Evolutionary conservation across 2,888 invertebrate genomes (phyloP).

Genomic region (Mystacides longicornis): DNA sequence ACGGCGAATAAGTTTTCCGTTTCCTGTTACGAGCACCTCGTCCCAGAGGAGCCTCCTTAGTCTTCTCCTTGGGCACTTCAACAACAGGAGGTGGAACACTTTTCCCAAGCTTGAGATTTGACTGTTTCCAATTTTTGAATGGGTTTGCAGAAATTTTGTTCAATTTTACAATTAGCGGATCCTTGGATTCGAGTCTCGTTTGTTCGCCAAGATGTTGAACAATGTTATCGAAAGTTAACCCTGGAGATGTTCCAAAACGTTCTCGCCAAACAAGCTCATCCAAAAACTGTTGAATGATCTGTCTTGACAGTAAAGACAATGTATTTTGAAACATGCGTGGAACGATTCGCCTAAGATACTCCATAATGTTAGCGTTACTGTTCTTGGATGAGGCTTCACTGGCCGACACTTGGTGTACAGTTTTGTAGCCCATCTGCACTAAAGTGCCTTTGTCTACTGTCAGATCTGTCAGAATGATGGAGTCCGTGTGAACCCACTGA

Average conservation of each 20-base stretch:
- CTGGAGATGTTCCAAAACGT: conserved; percentile 69
- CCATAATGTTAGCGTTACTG: conserved; percentile 75
- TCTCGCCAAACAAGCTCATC: conserved; percentile 88
- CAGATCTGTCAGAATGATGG: conserved; percentile 71
- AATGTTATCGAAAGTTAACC: conserved; percentile 74
- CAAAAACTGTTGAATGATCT: conserved; percentile 84
- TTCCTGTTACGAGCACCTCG: conserved; percentile 44
- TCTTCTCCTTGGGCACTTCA: conserved; percentile 34
- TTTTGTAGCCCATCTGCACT: conserved; percentile 69
- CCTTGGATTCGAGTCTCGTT: conserved; percentile 59
- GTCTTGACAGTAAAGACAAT: conserved; percentile 68
- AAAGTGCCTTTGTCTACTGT: conserved; percentile 78
- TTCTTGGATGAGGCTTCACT: conserved; percentile 44
- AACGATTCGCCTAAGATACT: conserved; percentile 75
- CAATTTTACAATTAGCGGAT: conserved; percentile 54
- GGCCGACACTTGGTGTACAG: conserved; percentile 60
- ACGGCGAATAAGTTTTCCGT: conserved; percentile 43
- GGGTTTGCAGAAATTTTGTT: conserved; percentile 55
- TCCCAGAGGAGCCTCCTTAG: conserved; percentile 33
- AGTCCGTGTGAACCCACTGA: conserved; percentile 72
- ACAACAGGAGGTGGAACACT: conserved; percentile 29
- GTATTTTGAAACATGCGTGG: conserved; percentile 90
- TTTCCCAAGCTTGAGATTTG: conserved; percentile 26
- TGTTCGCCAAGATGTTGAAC: conserved; percentile 73
- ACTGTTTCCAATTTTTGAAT: conserved; percentile 46